Evolutionary conservation across 2,888 invertebrate genomes (phyloP).

Genomic region (Pseudanteris insignis): DNA sequence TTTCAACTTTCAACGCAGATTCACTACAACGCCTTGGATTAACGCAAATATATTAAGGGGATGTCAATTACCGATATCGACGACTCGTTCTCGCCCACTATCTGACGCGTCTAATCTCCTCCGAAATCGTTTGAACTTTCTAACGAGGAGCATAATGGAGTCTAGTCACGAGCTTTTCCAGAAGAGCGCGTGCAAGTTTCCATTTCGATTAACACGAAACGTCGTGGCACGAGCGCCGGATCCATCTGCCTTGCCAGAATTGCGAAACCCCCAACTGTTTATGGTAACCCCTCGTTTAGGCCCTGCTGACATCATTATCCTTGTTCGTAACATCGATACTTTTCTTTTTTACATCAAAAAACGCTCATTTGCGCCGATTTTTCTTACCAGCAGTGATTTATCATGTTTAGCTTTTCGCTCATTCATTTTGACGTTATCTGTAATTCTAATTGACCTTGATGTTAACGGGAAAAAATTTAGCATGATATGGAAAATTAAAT

Average conservation of each 20-base stretch:
- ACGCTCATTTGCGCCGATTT: too few species aligned
- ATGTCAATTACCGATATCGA: conserved; percentile 38
- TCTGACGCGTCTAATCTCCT: conserved; percentile 35
- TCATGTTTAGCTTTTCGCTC: too few species aligned
- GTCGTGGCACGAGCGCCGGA: conserved; percentile 34
- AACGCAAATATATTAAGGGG: conserved; percentile 39
- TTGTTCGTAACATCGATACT: too few species aligned
- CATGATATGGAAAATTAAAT: too few species aligned
- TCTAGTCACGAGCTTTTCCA: conserved; percentile 47
- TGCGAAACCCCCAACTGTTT: too few species aligned
- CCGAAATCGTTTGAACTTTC: conserved; percentile 44
- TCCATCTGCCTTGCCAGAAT: conserved; percentile 6
- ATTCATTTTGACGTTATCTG: too few species aligned
- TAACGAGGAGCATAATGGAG: conserved; percentile 43
- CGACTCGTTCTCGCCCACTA: conserved; percentile 38
- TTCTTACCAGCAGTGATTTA: too few species aligned
- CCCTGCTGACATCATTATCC: too few species aligned
- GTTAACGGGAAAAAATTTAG: too few species aligned
- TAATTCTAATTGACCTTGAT: too few species aligned
- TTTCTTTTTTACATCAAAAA: too few species aligned
- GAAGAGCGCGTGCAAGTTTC: conserved; percentile 47
- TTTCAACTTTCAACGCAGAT: conserved; percentile 9
- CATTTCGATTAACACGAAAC: conserved; percentile 49
- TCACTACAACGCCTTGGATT: conserved; percentile 17
- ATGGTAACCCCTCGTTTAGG: too few species aligned